These are phyloP conservation scores for Halocynthia aurantium DNA, from an alignment of 23 tunicate species.

Conservation along the genomic window DNA sequence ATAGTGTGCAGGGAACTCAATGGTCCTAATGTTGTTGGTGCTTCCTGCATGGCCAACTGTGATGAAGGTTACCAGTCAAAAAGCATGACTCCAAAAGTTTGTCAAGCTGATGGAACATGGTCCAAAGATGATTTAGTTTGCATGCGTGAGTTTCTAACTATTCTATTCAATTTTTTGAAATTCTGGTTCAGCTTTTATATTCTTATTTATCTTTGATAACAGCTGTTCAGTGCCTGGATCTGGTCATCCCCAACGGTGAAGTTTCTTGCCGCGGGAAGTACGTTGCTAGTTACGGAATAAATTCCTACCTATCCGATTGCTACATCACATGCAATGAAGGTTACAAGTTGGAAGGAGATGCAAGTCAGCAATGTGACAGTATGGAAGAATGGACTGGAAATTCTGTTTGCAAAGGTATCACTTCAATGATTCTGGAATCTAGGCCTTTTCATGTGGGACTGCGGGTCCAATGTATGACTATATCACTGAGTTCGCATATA, in stretches of 20 bases:
- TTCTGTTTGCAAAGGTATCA: too few relatives aligned
- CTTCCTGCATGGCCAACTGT: constrained; percentile 3
- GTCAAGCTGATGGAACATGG: constrained; percentile 21
- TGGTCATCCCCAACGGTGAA: too few relatives aligned
- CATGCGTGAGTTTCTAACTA: not conserved
- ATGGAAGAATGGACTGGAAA: constrained; percentile 8
- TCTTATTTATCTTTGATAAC: too few relatives aligned
- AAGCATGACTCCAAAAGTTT: not conserved
- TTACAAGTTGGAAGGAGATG: not conserved
- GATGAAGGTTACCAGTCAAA: not conserved
- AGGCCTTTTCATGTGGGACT: too few relatives aligned
- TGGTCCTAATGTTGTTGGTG: not conserved
- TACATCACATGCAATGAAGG: not conserved
- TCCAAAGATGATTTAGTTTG: not conserved
- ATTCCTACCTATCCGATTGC: not conserved
- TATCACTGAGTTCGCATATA: too few relatives aligned
- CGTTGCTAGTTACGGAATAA: not conserved
- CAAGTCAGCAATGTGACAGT: not conserved
- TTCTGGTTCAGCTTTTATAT: too few relatives aligned
- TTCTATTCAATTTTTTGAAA: not conserved
- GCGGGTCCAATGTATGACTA: too few relatives aligned
- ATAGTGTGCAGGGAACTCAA: constrained; percentile 7
- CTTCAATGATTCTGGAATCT: too few relatives aligned
- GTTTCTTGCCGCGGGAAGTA: too few relatives aligned
- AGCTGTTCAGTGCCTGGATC: too few relatives aligned